Evolutionary conservation across 2,888 invertebrate genomes (phyloP), one percentile per base, ranked within the genome.

Genomic region (Balanococcus diminutus): DNA sequence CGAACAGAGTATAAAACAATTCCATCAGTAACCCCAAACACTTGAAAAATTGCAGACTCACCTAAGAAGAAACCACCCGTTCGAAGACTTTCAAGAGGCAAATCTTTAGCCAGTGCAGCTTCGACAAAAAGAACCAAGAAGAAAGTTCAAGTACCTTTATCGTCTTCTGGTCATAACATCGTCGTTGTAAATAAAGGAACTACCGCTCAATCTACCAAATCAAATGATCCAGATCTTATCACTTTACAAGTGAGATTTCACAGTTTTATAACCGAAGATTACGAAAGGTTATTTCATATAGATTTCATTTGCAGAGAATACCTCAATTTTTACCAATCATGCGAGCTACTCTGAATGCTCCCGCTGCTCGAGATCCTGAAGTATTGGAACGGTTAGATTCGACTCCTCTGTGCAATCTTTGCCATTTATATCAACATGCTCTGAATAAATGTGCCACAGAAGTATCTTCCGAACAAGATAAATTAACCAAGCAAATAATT

Each of bases 291-390:
- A 42, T 42, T 42, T 42, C 1, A 67, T 56, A 8, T 25, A 82
- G 86, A 79, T 72, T 31, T 81, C 83, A 88, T 84, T 87, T 88
- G 42, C 91, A 95, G 92, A 94, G 92, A 88, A 97, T 98, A 88
- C 97, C 98, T 2, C 95, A 96, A 90, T 98, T 98, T 90, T 91
- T 97, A 85, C 98, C 98, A 0, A 96, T 98, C 82, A 96, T 98
- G 94, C 91, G 97, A 56, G 96, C 96, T 0, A 95, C 96, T 0
- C 90, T 97, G 0, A 96, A 96, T 67, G 90, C 96, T 84, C 96
- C 97, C 0, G 91, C 91, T 28, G 95, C 96, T 0, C 92, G 96
- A 81, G 97, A 98, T 90, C 95, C 96, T 0, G 96, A 97, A 89
- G 94, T 97, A 0, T 90, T 97, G 28, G 97, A 97, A 90, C 93